phyloP scores from a whole-genome alignment of 2,888 invertebrate genomes.

The Agapetus fuscipes region DNA sequence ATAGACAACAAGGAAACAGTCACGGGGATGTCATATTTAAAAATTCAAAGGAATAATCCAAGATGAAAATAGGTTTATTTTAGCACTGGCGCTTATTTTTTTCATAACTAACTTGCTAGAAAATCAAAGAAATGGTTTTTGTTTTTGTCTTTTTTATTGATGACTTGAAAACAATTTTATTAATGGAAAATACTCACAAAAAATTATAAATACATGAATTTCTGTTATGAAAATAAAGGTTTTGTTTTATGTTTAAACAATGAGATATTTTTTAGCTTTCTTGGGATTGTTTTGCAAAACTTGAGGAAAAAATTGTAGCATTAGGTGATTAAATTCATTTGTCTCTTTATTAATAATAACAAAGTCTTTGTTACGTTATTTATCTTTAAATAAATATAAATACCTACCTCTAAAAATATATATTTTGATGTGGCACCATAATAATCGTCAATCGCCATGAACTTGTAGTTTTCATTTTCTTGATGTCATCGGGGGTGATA shows the following conservation, averaged over 20 bases:
- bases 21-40: background rate
- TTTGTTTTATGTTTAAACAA: background rate
- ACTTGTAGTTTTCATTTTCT: constrained; percentile 20
- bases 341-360: background rate
- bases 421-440: background rate
- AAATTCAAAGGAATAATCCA: too few relatives aligned
- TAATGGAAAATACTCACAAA: background rate
- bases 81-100: too few relatives aligned
- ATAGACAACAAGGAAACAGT: constrained; percentile 1
- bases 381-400: background rate
- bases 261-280: background rate
- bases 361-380: background rate
- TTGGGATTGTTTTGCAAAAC: background rate
- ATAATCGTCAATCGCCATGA: constrained; percentile 7
- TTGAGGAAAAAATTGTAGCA: background rate
- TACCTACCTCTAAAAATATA: background rate
- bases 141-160: background rate
- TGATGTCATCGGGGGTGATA: constrained; percentile 16
- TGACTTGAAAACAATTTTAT: background rate
- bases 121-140: background rate
- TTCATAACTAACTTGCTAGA: too few relatives aligned
- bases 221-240: background rate
- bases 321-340: background rate
- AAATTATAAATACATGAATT: background rate
- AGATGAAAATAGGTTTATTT: too few relatives aligned